Evolutionary conservation across 2,113 vertebrate species (phyloP).

Genomic region (Peromyscus leucopus): DNA sequence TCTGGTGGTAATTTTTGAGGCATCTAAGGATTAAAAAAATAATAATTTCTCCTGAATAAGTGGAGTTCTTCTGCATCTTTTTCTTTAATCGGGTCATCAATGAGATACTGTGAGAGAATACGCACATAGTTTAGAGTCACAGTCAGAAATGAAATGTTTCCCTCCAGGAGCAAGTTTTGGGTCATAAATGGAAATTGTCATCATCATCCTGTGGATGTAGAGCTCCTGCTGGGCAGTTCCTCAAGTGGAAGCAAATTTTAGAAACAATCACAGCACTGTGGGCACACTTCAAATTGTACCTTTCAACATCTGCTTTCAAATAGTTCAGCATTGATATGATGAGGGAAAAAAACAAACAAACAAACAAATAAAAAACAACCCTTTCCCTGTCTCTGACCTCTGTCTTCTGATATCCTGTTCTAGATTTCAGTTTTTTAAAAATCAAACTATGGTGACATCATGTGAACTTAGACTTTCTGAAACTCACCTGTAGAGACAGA

Average conservation of each 20-base stretch:
- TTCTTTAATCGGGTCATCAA: neutral
- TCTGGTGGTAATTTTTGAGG: neutral
- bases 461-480: neutral
- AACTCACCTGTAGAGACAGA: neutral
- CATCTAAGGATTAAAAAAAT: neutral
- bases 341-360: neutral
- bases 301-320: neutral
- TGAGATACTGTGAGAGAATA: neutral
- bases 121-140: neutral
- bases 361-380: neutral
- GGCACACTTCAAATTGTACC: neutral
- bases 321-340: neutral
- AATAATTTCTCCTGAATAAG: neutral
- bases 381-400: neutral
- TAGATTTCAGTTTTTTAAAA: neutral
- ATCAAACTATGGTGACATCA: neutral
- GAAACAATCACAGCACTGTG: neutral
- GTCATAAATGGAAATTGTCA: neutral
- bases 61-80: neutral
- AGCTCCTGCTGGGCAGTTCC: neutral
- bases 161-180: neutral
- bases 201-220: neutral
- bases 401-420: neutral
- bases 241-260: neutral
- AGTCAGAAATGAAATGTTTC: neutral